Conservation (phyloP, 2,797 vertebrate genomes). For the Esox lucius region DNA sequence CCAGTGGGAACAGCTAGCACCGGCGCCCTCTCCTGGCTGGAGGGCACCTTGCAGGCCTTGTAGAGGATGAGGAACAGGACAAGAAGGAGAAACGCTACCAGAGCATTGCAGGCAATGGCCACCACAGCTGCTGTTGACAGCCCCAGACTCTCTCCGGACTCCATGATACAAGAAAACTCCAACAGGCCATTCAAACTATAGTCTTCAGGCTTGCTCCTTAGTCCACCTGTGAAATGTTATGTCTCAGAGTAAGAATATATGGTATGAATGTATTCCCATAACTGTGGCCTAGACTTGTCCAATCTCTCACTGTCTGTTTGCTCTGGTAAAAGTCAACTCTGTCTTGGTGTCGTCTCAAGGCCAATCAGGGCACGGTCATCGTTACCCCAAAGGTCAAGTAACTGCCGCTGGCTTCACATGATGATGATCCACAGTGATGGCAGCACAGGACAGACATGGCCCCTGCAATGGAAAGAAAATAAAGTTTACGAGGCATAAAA, state of each 20-base stretch:
- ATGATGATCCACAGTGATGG: not conserved
- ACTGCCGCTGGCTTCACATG: not conserved
- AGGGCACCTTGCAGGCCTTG: conserved; percentile 77
- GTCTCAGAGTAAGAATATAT: not conserved
- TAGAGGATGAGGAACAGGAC: conserved; percentile 76
- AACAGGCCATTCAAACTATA: not conserved
- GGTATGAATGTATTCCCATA: not conserved
- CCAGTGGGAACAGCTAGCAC: conserved; percentile 59
- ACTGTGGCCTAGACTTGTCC: conserved; percentile 17
- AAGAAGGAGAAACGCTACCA: conserved; percentile 75
- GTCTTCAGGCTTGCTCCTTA: not conserved
- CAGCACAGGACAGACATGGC: not conserved
- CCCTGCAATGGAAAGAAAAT: too few species aligned
- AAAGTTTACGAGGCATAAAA: too few species aligned
- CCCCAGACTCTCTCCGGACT: conserved; percentile 49
- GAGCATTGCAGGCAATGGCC: conserved; percentile 76
- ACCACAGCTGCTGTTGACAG: conserved; percentile 77
- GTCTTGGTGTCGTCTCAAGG: conserved; percentile 22
- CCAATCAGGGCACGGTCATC: conserved; percentile 7
- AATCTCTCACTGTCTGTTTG: conserved; percentile 29
- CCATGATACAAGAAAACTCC: conserved; percentile 53
- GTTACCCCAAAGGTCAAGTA: conserved; percentile 11
- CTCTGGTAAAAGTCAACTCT: conserved; percentile 24
- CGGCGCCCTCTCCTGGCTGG: conserved; percentile 71
- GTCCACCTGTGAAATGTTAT: not conserved